Percentiles rank a stretch among this genome's conserved stretches.
phyloP scores from a whole-genome alignment of 2,797 vertebrate species.

The Spea hammondii region DNA sequence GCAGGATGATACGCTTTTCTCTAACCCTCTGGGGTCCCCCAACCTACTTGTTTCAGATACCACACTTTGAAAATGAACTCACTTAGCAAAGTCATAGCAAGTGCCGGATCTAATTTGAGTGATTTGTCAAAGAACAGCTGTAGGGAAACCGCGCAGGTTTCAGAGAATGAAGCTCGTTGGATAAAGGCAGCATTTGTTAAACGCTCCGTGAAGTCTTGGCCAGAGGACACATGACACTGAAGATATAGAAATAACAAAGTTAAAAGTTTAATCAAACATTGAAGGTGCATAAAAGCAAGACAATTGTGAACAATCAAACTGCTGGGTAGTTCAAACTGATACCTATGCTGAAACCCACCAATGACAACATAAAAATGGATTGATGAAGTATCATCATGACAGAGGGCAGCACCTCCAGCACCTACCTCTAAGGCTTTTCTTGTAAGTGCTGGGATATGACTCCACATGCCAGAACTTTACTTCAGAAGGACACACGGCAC shows the following conservation, averaged over 20 bases:
- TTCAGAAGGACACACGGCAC: too few relatives aligned
- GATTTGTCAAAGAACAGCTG: constrained; percentile 49
- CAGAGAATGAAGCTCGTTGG: constrained; percentile 18
- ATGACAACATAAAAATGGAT: too few relatives aligned
- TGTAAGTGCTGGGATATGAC: too few relatives aligned
- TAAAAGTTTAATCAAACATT: not conserved
- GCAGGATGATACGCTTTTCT: constrained; percentile 43
- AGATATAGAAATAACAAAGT: constrained; percentile 54
- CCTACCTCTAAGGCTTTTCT: too few relatives aligned
- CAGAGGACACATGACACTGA: constrained; percentile 15
- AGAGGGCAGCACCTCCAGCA: too few relatives aligned
- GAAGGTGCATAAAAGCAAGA: not conserved
- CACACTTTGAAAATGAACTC: constrained; percentile 47
- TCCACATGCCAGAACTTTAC: too few relatives aligned
- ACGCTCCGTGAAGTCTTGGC: constrained; percentile 16
- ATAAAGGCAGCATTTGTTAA: constrained; percentile 21
- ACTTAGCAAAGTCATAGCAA: constrained; percentile 47
- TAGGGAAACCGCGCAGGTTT: constrained; percentile 37
- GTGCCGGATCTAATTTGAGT: constrained; percentile 44
- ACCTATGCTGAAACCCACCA: too few relatives aligned
- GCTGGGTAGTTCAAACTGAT: too few relatives aligned
- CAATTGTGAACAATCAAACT: too few relatives aligned
- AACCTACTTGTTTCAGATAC: constrained; percentile 39
- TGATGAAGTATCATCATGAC: too few relatives aligned
- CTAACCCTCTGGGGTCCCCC: constrained; percentile 38